Conservation (phyloP, 2,113 vertebrate species). For the Notarius quadriscutis region DNA sequence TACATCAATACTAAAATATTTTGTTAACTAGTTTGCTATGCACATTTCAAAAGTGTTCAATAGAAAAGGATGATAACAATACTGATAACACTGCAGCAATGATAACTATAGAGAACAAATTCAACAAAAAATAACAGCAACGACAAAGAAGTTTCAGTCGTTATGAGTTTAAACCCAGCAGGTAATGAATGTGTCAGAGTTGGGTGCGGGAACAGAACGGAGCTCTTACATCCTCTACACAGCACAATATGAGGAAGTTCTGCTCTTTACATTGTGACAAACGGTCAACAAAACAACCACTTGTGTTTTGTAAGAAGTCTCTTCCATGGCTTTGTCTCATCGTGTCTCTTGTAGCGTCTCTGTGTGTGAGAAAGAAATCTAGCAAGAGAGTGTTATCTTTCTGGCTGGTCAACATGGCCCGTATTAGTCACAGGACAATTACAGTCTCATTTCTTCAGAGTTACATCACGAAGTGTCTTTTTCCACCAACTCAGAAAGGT, state of each 20-base stretch:
- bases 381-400: conserved; percentile 11
- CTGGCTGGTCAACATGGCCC: conserved; percentile 21
- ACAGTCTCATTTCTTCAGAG: not conserved
- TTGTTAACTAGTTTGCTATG: not conserved
- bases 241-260: conserved; percentile 46
- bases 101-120: not conserved
- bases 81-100: not conserved
- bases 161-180: not conserved
- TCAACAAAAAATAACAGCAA: not conserved
- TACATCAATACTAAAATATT: not conserved
- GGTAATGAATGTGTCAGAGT: not conserved
- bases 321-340: not conserved
- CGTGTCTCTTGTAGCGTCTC: too few relatives aligned
- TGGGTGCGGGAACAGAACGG: not conserved
- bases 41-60: not conserved
- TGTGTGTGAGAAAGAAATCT: not conserved
- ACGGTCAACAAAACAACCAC: not conserved
- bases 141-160: not conserved
- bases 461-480: not conserved
- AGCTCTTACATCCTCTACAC: not conserved
- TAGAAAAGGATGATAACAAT: not conserved
- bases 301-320: not conserved
- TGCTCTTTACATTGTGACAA: conserved; percentile 30
- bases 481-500: not conserved
- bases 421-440: conserved; percentile 30